Conservation (phyloP, 2,888 invertebrate genomes). For the Phorcus lineatus region DNA sequence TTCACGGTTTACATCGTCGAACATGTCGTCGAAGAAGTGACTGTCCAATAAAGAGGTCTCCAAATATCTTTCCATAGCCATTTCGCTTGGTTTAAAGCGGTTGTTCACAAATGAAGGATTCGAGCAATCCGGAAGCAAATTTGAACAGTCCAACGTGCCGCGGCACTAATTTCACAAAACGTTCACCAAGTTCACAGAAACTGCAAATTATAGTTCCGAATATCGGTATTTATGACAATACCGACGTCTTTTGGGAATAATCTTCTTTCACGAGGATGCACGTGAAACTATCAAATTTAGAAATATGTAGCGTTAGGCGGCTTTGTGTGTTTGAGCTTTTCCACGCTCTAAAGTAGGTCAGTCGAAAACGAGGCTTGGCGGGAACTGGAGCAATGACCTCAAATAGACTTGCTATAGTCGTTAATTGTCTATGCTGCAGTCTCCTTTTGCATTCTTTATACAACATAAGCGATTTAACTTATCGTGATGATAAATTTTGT, state of each 20-base stretch:
- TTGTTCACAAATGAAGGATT: not conserved
- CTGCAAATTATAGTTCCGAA: too few relatives aligned
- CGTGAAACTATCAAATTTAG: too few relatives aligned
- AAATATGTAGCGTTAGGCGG: too few relatives aligned
- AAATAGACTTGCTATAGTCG: too few relatives aligned
- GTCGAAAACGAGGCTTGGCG: not conserved
- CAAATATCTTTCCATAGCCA: constrained; percentile 27
- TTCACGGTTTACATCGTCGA: constrained; percentile 33
- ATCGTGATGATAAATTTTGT: too few relatives aligned
- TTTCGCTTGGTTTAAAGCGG: not conserved
- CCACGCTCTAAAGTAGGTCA: not conserved
- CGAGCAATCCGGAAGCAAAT: not conserved
- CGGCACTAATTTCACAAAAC: not conserved
- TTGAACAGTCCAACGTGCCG: not conserved
- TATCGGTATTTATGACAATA: too few relatives aligned
- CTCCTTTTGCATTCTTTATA: too few relatives aligned
- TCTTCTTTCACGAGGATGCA: too few relatives aligned
- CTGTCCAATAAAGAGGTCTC: constrained; percentile 22
- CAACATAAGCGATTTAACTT: too few relatives aligned
- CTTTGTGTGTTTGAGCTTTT: not conserved
- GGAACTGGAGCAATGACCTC: not conserved
- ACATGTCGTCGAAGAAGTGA: constrained; percentile 38
- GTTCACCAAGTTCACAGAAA: not conserved
- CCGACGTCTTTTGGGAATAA: too few relatives aligned
- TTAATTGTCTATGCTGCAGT: too few relatives aligned